phyloP scores from a whole-genome alignment of 2,888 invertebrate species.

The Lymantria dispar region DNA sequence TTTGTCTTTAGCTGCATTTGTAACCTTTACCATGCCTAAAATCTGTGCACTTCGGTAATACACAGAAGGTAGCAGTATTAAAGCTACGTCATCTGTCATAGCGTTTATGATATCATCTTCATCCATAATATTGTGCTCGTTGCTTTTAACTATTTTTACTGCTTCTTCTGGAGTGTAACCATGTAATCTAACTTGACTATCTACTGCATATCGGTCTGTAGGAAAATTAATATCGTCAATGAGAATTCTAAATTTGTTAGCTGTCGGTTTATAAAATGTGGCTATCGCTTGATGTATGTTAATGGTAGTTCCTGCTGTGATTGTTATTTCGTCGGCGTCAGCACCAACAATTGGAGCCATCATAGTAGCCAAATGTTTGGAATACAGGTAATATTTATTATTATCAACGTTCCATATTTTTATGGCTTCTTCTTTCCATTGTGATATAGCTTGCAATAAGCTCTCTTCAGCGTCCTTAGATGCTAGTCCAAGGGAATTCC shows the following conservation, averaged over 20 bases:
- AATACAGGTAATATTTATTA: slow-evolving; percentile 59
- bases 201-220: slow-evolving; percentile 66
- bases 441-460: slow-evolving; percentile 40
- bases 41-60: slow-evolving; percentile 64
- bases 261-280: slow-evolving; percentile 64
- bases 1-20: slow-evolving; percentile 51
- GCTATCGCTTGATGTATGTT: slow-evolving; percentile 64
- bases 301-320: slow-evolving; percentile 54
- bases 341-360: slow-evolving; percentile 64
- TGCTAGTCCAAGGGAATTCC: slow-evolving; percentile 66
- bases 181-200: slow-evolving; percentile 62
- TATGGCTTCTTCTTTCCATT: slow-evolving; percentile 62
- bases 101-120: slow-evolving; percentile 61
- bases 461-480: slow-evolving; percentile 59
- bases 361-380: slow-evolving; percentile 46
- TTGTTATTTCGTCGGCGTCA: slow-evolving; percentile 52
- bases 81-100: slow-evolving; percentile 63
- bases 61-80: slow-evolving; percentile 57
- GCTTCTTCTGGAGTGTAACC: slow-evolving; percentile 58
- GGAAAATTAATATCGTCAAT: slow-evolving; percentile 69
- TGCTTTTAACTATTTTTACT: slow-evolving; percentile 58
- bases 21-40: slow-evolving; percentile 60
- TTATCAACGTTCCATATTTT: slow-evolving; percentile 57
- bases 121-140: slow-evolving; percentile 42
- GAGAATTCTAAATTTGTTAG: slow-evolving; percentile 57